Base-by-base conservation (phyloP, 2,888 invertebrate species). In the Rosalia funebris region DNA sequence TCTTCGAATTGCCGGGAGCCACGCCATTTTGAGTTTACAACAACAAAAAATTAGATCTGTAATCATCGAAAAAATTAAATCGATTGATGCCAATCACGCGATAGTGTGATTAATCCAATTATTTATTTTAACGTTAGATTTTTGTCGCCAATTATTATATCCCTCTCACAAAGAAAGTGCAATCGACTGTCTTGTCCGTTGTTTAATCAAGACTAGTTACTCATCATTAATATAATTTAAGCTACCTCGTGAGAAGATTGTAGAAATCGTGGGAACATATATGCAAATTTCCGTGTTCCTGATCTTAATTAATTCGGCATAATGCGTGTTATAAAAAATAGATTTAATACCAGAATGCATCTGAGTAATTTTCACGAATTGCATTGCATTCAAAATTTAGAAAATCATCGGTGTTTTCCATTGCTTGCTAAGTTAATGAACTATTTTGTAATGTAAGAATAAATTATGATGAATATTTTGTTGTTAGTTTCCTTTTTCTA, bases 31-130 rank as follows among this genome's bases (percentile, higher is more conserved):
- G 32, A 44, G 14, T 14, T 50, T 17, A 42, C 34, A 55, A 46
- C 44, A 32, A 37, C n/a, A 32, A 46, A 50, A 54, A 44, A 34
- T 62, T 62, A 62, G 25, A 65, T 62, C 59, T 65, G 64, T 20
- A 60, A 59, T n/a, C 16, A 59, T 20, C n/a, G 12, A 19, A 41
- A 1, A 25, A 25, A n/a, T n/a, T n/a, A n/a, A n/a, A n/a, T n/a
- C n/a, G n/a, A n/a, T n/a, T n/a, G n/a, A n/a, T n/a, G n/a, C n/a
- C n/a, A n/a, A n/a, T n/a, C n/a, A n/a, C n/a, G n/a, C n/a, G n/a
- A n/a, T n/a, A n/a, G n/a, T n/a, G n/a, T n/a, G n/a, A n/a, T n/a
- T n/a, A n/a, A n/a, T n/a, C n/a, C n/a, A n/a, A n/a, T n/a, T n/a
- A n/a, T n/a, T n/a, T n/a, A n/a, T n/a, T n/a, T n/a, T n/a, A n/a